Evolutionary conservation across 2,888 invertebrate species (phyloP), one percentile per base, ranked within the genome.

Genomic region (Corythucha ciliata): DNA sequence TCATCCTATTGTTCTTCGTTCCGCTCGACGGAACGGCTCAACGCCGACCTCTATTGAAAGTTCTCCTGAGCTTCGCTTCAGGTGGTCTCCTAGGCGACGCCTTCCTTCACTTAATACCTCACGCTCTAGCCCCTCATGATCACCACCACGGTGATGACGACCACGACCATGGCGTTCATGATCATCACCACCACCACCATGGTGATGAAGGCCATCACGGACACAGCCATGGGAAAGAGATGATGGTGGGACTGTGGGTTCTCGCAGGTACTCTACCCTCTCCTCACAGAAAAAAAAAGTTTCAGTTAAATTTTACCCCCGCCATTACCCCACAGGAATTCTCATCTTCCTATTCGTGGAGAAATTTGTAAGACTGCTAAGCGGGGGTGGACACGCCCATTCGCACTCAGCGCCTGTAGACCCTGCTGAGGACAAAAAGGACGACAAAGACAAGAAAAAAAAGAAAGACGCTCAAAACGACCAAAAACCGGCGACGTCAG

Each of bases 71-170:
- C 14, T 94, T 94, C 70, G 94, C 93, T 1, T 91, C 93, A 1
- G 92, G 94, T 36, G 92, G 98, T 39, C 75, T 99, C 12, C 74
- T 99, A 1, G 98, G 98, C 6, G 98, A 99, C 73, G 97, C 98
- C 0, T 99, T 99, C 69, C 75, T 99, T 5, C 98, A 99, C 72
- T 73, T 99, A 57, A 98, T 99, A 65, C 98, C 98, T 1, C 98
- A 99, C 70, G 94, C 98, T 40, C 76, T 83, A 24, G 74, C 74
- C 59, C 77, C 80, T 0, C 70, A 72, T 57, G 66, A 62, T 3
- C 64, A 64, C 0, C 57, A 48, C 0, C 70, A 72, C 57, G 66
- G 63, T 3, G 64, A 64, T 67, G 67, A 49, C 56, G 57, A 2
- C 64, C 66, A 44, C 63, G 67, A 56, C 56, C 65, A 69, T 53